Evolutionary conservation across 1,140 invertebrate genomes (phyloP).

Genomic region (Drosophila biarmipes): DNA sequence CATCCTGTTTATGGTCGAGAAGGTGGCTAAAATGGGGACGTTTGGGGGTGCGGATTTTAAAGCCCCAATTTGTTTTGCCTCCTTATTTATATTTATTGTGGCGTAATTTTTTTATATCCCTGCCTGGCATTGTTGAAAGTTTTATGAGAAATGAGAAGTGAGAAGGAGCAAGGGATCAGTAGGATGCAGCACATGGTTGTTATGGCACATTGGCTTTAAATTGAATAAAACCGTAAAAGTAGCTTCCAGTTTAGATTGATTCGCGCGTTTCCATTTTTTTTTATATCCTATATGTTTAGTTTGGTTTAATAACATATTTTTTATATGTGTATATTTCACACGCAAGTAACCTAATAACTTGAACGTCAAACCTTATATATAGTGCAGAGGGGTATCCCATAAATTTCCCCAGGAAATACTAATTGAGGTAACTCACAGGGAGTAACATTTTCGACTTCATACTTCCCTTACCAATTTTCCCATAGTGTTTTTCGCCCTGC

Average conservation of each 20-base stretch:
- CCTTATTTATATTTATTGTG: slow-evolving; percentile 55
- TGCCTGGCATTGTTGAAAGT: slow-evolving; percentile 23
- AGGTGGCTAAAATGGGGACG: background rate
- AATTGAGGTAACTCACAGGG: slow-evolving; percentile 17
- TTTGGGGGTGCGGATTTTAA: slow-evolving; percentile 16
- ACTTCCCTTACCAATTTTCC: background rate
- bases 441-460: background rate
- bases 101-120: slow-evolving; percentile 39
- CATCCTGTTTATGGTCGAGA: slow-evolving; percentile 24
- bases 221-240: background rate
- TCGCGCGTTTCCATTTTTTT: no score
- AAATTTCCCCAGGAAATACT: background rate
- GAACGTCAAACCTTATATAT: no score
- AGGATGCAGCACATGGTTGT: background rate
- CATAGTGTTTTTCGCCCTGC: slow-evolving; percentile 26
- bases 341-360: no score
- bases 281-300: no score
- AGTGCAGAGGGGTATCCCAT: background rate
- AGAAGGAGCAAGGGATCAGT: background rate
- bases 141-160: slow-evolving; percentile 6
- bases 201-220: background rate
- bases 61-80: slow-evolving; percentile 15
- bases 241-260: background rate
- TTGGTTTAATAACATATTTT: no score
- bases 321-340: no score